Evolutionary conservation across 1,140 invertebrate species (phyloP).

Genomic region (Colletes gigas): DNA sequence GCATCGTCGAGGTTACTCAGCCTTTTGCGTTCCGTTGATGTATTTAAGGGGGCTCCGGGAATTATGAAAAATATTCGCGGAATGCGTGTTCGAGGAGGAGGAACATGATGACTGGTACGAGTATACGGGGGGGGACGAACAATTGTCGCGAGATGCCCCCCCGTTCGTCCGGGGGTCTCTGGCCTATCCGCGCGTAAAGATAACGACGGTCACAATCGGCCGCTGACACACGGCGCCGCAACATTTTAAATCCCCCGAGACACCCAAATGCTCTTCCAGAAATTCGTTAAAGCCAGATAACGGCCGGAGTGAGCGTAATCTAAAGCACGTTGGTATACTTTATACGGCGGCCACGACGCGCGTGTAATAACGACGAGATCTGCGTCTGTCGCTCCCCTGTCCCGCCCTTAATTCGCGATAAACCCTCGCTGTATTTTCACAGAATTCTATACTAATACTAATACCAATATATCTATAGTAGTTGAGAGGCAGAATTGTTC

Average conservation of each 20-base stretch:
- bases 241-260: conserved; percentile 2
- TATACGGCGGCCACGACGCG: neutral
- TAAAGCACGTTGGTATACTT: conserved; percentile 2
- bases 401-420: conserved; percentile 15
- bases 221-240: conserved; percentile 4
- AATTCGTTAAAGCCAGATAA: conserved; percentile 48
- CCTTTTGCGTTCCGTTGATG: too few species aligned
- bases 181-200: conserved; percentile 29
- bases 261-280: conserved; percentile 22
- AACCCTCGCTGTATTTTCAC: neutral
- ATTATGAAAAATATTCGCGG: conserved; percentile 37
- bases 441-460: too few species aligned
- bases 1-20: too few species aligned
- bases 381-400: neutral
- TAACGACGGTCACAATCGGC: conserved; percentile 29
- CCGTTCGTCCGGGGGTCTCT: neutral
- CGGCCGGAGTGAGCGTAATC: neutral
- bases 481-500: too few species aligned
- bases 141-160: conserved; percentile 44
- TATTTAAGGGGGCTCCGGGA: neutral
- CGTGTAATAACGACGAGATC: conserved; percentile 15
- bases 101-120: neutral
- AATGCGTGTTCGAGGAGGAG: conserved; percentile 25
- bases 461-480: too few species aligned
- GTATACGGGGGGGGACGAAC: neutral